phyloP scores from a whole-genome alignment of 2,797 vertebrate species.

The Varecia variegata region DNA sequence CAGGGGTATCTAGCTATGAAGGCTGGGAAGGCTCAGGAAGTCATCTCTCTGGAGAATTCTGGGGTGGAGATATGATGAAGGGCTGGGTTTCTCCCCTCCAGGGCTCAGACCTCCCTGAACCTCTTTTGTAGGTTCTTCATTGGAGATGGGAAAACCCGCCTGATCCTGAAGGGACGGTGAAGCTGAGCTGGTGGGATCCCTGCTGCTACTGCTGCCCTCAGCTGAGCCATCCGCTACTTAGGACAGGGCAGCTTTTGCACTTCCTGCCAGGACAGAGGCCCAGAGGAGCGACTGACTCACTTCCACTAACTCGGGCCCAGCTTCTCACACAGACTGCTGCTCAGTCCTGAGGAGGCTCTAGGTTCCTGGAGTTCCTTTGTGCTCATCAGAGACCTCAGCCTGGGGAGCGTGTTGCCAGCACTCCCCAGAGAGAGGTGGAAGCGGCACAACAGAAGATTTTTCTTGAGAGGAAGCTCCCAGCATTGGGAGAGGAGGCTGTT shows the following conservation, averaged over 20 bases:
- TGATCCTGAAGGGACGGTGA: conserved; percentile 81
- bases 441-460: background rate
- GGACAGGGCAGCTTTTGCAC: background rate
- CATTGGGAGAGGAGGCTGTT: background rate
- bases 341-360: background rate
- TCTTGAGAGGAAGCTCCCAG: background rate
- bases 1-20: no score
- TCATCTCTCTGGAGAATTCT: background rate
- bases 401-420: background rate
- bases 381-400: background rate
- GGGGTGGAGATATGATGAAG: background rate
- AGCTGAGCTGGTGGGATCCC: background rate
- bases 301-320: background rate
- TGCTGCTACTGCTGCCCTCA: background rate
- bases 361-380: background rate
- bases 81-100: background rate
- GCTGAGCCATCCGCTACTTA: background rate
- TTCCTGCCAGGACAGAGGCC: background rate
- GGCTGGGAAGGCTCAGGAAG: background rate
- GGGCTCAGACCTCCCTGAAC: background rate
- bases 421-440: background rate
- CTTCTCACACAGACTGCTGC: background rate
- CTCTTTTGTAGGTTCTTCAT: conserved; percentile 78
- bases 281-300: background rate
- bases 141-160: conserved; percentile 79